Evolutionary conservation across 1,140 invertebrate species (phyloP), one percentile per base, ranked within the genome.

Genomic region (Aphelinus atriplicis): DNA sequence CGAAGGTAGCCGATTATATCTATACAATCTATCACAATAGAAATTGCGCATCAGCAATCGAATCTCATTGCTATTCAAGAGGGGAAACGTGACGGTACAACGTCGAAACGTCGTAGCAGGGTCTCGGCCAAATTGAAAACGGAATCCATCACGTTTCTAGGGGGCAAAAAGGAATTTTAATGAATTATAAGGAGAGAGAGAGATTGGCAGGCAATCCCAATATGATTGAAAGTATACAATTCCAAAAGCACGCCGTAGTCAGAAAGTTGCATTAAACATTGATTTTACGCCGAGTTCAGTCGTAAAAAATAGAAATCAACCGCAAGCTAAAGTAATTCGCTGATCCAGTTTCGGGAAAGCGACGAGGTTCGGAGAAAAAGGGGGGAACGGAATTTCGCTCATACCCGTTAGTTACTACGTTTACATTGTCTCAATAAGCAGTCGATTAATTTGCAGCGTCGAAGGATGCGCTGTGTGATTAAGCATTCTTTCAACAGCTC

Each of bases 71-170:
- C 82, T 87, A 87, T 87, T 87, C 86, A 81, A 79, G 77, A 73
- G 77, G 77, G 78, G 79, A 78, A 78, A 56, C 77, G 72, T 75
- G 76, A 82, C 79, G 80, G 80, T 81, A 81, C 81, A 79, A 81
- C 80, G 78, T 68, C 76, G 66, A 77, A 78, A 69, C 83, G 79
- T 84, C 84, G 77, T 83, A 85, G 84, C 81, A 79, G 86, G 85
- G 83, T 86, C 82, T 81, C 73, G 68, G 64, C 58, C 83, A 87
- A 87, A 87, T 87, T 87, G 86, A 87, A 87, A 86, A 84, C 82
- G 86, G 84, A 85, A 86, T 87, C 86, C 86, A 84, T 87, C 86
- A 87, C 86, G 86, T 87, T 87, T 86, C 78, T 80, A 80, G 81
- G 79, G 81, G 80, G 83, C 82, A 81, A 86, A 83, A 86, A 86